A percentile compares a stretch with the other conserved stretches of the same genome.
Conservation (phyloP, 1,140 invertebrate genomes). For the Lethocerus indicus region DNA sequence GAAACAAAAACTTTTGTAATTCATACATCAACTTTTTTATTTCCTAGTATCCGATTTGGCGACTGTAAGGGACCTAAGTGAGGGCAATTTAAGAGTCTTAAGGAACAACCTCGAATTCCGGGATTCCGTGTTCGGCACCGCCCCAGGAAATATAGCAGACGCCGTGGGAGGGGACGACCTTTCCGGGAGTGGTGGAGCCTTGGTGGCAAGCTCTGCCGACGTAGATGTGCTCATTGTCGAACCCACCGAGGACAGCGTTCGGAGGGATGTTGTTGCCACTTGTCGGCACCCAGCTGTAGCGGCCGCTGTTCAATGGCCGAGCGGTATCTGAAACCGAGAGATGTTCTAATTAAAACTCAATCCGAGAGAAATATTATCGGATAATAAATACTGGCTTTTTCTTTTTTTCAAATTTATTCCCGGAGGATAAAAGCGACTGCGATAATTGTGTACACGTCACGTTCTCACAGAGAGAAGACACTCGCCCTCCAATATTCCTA, state of each 20-base stretch:
- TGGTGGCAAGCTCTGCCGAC: constrained; percentile 54
- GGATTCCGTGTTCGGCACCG: constrained; percentile 52
- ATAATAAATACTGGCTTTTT: background rate
- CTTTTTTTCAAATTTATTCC: background rate
- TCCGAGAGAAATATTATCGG: background rate
- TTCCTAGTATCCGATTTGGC: too few relatives aligned
- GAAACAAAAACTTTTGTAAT: too few relatives aligned
- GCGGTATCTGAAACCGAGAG: background rate
- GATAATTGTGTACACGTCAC: too few relatives aligned
- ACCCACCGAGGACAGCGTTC: constrained; percentile 50
- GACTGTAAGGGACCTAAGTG: too few relatives aligned
- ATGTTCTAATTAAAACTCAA: background rate
- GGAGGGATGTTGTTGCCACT: constrained; percentile 46
- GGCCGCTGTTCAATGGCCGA: constrained; percentile 1
- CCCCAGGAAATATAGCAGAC: constrained; percentile 63
- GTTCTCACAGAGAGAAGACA: background rate
- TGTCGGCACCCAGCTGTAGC: constrained; percentile 41
- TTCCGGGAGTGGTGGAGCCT: constrained; percentile 61
- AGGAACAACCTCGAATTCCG: constrained; percentile 51
- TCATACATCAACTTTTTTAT: too few relatives aligned
- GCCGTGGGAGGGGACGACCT: constrained; percentile 49
- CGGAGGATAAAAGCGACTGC: background rate
- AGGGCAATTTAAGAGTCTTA: too few relatives aligned
- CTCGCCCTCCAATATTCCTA: background rate
- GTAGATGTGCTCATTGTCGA: constrained; percentile 53